phyloP scores from a whole-genome alignment of 2,113 vertebrate genomes.

The Mirza zaza region DNA sequence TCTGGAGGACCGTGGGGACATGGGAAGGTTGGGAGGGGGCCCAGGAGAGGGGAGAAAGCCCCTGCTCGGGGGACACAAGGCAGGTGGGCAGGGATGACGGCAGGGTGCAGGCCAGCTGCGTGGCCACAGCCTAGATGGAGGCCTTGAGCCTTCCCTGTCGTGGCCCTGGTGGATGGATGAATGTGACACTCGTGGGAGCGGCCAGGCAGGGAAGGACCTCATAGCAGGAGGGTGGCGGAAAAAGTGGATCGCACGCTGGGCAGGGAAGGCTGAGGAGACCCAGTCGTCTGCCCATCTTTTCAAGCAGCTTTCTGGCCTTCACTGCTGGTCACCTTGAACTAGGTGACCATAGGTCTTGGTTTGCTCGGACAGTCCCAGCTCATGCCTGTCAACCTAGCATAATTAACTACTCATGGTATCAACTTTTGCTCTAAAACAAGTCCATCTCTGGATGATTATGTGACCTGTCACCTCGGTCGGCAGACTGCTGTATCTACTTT shows the following conservation, averaged over 20 bases:
- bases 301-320: neutral
- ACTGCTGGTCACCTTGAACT: neutral
- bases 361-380: neutral
- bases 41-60: neutral
- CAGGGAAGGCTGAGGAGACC: neutral
- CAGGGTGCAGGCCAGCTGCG: rapidly evolving
- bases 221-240: neutral
- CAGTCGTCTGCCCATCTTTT: neutral
- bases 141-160: neutral
- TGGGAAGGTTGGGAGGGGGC: too few relatives aligned
- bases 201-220: neutral
- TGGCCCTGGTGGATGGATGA: neutral
- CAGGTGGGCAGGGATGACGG: neutral
- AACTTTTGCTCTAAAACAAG: neutral
- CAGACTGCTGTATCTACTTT: neutral
- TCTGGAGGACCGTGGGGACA: neutral
- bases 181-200: neutral
- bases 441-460: neutral
- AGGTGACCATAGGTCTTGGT: neutral
- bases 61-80: too few relatives aligned
- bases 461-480: too few relatives aligned
- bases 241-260: neutral
- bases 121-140: neutral
- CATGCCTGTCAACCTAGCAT: neutral
- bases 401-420: neutral